Evolutionary conservation across 92 coral and sea anemone species (phyloP).

Genomic region (Phenganax marumi): DNA sequence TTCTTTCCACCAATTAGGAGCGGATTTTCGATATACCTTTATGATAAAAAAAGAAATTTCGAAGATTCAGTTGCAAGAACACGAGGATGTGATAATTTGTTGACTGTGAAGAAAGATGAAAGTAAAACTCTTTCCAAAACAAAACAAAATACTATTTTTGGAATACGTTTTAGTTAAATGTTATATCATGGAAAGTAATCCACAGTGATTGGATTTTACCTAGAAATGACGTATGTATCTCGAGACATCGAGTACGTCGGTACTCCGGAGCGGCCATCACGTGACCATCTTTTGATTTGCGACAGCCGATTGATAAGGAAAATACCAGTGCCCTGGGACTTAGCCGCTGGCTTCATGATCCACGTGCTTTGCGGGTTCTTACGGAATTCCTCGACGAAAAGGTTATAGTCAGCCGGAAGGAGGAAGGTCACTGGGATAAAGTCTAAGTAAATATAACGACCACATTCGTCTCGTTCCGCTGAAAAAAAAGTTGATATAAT

Average conservation of each 20-base stretch:
- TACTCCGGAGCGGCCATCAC: slow-evolving; percentile 66
- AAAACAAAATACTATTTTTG: too few relatives aligned
- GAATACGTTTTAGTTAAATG: too few relatives aligned
- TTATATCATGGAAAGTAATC: too few relatives aligned
- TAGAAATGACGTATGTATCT: slow-evolving; percentile 92
- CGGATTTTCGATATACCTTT: slow-evolving; percentile 89
- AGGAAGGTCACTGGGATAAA: slow-evolving; percentile 94
- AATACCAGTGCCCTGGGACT: slow-evolving; percentile 95
- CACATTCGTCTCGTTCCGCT: slow-evolving; percentile 92
- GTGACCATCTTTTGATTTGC: slow-evolving; percentile 96
- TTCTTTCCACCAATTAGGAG: slow-evolving; percentile 96
- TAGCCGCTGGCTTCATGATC: slow-evolving; percentile 97
- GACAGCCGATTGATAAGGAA: slow-evolving; percentile 94
- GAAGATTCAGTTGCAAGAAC: too few relatives aligned
- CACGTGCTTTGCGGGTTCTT: slow-evolving; percentile 96
- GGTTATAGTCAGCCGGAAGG: slow-evolving; percentile 93
- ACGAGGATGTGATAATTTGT: too few relatives aligned
- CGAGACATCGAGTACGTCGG: slow-evolving; percentile 39
- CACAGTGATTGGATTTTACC: too few relatives aligned
- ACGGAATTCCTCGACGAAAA: slow-evolving; percentile 94
- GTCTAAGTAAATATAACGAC: slow-evolving; percentile 85
- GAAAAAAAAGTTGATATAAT: slow-evolving; percentile 9
- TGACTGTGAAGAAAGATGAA: too few relatives aligned
- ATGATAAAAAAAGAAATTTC: too few relatives aligned
- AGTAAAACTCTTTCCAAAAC: too few relatives aligned